These are phyloP conservation scores for Montipora capricornis DNA, from an alignment of 64 coral and sea anemone species.

Conservation along the genomic window DNA sequence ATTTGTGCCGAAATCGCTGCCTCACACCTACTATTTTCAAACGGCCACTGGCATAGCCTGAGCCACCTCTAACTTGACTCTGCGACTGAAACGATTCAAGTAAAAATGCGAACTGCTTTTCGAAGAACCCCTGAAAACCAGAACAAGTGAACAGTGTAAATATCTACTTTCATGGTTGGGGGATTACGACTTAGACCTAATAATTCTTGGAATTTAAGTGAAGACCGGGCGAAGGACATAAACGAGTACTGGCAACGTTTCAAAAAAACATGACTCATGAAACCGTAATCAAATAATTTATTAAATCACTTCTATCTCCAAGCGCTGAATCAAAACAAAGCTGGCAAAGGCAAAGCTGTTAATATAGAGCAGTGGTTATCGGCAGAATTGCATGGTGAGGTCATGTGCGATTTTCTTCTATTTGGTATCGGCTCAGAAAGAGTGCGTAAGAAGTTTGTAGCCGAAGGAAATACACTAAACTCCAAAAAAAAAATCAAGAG, in stretches of 20 bases:
- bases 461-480: constrained; percentile 71
- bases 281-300: too few relatives aligned
- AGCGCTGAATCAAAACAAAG: too few relatives aligned
- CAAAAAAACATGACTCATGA: too few relatives aligned
- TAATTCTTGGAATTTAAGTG: too few relatives aligned
- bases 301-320: too few relatives aligned
- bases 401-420: constrained; percentile 61
- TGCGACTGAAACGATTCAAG: too few relatives aligned
- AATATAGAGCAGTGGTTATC: constrained; percentile 75
- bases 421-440: constrained; percentile 69
- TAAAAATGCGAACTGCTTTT: constrained; percentile 62
- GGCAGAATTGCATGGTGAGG: constrained; percentile 58
- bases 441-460: constrained; percentile 79
- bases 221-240: too few relatives aligned
- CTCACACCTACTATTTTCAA: neutral
- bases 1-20: neutral
- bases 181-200: too few relatives aligned
- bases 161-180: constrained; percentile 67
- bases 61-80: too few relatives aligned
- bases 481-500: too few relatives aligned
- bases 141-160: constrained; percentile 45
- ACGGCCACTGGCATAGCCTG: too few relatives aligned
- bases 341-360: constrained; percentile 61
- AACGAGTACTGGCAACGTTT: too few relatives aligned
- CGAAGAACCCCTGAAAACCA: constrained; percentile 53